These are phyloP conservation scores for Leptinotarsa lineolata DNA, from an alignment of 1,140 invertebrate genomes.

Conservation along the genomic window DNA sequence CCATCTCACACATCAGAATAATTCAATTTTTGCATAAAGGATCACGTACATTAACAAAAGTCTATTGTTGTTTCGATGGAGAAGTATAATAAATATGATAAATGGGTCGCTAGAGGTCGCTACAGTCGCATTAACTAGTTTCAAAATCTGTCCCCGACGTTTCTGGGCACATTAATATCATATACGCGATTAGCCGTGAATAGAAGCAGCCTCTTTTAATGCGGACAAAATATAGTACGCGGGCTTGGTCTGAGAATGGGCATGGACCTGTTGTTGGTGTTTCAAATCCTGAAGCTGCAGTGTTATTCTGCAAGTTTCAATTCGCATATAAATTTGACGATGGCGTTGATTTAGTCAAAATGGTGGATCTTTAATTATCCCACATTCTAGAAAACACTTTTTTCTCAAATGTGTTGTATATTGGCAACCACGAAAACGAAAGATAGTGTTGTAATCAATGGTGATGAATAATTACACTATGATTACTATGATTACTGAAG, in stretches of 20 bases:
- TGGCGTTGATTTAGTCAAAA: no score
- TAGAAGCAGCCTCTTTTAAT: slow-evolving; percentile 48
- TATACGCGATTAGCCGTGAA: slow-evolving; percentile 55
- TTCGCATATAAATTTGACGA: no score
- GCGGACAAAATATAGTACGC: slow-evolving; percentile 41
- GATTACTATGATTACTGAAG: no score
- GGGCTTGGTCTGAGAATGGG: not conserved
- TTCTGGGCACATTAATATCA: slow-evolving; percentile 54
- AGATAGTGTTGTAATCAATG: no score
- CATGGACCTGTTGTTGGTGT: no score
- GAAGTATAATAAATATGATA: slow-evolving; percentile 51
- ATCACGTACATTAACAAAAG: slow-evolving; percentile 48
- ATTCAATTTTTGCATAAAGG: slow-evolving; percentile 43
- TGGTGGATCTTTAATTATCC: no score
- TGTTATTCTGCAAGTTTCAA: no score
- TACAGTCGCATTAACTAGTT: slow-evolving; percentile 53
- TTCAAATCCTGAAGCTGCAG: no score
- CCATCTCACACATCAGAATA: not conserved
- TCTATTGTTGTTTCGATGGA: slow-evolving; percentile 48
- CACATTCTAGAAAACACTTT: no score
- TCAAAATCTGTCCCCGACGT: slow-evolving; percentile 52
- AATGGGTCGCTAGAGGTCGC: slow-evolving; percentile 49
- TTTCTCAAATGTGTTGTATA: no score
- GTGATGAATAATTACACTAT: no score
- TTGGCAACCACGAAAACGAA: no score